Evolutionary conservation across 2,888 invertebrate species (phyloP).

Genomic region (Scaptomyza caliginosa): DNA sequence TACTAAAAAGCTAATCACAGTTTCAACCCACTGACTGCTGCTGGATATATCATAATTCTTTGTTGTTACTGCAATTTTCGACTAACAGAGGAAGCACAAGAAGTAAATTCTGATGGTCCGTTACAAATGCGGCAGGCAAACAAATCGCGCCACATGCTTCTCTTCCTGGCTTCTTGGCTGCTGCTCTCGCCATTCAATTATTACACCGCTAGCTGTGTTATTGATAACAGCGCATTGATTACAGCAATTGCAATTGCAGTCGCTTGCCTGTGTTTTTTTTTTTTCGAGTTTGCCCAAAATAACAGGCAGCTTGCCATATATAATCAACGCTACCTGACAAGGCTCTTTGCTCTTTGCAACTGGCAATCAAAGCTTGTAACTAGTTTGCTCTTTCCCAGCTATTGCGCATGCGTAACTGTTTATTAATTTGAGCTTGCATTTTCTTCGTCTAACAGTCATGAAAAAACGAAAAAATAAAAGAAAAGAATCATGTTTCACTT

Average conservation of each 20-base stretch:
- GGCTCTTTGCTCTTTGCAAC: not conserved
- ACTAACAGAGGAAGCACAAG: constrained; percentile 9
- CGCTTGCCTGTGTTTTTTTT: too few relatives aligned
- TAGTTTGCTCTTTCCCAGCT: constrained; percentile 55
- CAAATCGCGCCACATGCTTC: constrained; percentile 30
- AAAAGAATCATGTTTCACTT: not conserved
- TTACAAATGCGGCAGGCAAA: constrained; percentile 41
- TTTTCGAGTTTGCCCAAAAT: constrained; percentile 65
- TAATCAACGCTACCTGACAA: constrained; percentile 53
- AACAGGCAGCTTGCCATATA: constrained; percentile 57
- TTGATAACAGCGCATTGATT: constrained; percentile 78
- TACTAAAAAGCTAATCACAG: constrained; percentile 58
- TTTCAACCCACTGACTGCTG: constrained; percentile 18
- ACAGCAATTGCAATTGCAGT: constrained; percentile 66
- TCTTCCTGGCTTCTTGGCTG: not conserved
- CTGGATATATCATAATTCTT: constrained; percentile 68
- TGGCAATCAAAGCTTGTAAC: constrained; percentile 55
- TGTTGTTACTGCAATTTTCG: constrained; percentile 68
- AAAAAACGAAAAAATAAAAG: too few relatives aligned
- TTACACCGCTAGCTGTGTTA: constrained; percentile 77
- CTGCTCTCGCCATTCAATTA: constrained; percentile 57
- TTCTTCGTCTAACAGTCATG: not conserved
- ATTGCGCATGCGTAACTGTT: constrained; percentile 73
- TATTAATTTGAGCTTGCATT: constrained; percentile 65
- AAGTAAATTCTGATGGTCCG: constrained; percentile 53